phyloP scores from a whole-genome alignment of 1,140 invertebrate species.

The Diuraphis noxia region DNA sequence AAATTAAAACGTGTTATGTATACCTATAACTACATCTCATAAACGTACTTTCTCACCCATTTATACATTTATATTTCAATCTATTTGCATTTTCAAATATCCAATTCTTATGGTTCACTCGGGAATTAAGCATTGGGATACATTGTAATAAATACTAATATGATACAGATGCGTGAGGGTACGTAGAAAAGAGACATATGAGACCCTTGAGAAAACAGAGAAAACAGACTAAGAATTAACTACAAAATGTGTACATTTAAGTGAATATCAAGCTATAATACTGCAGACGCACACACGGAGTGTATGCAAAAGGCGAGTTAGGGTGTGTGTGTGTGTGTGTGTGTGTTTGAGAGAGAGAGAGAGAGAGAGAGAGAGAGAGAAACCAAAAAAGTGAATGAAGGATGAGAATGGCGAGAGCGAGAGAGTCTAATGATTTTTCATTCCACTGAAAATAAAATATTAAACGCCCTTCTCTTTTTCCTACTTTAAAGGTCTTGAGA shows the following conservation, averaged over 20 bases:
- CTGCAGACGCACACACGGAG: not conserved
- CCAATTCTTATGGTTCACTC: slow-evolving; percentile 6
- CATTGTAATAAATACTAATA: slow-evolving; percentile 33
- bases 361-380: not conserved
- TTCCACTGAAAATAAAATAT: slow-evolving; percentile 18
- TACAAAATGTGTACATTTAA: slow-evolving; percentile 19
- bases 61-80: slow-evolving; percentile 17
- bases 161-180: not conserved
- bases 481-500: not conserved
- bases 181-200: not conserved
- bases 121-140: not conserved
- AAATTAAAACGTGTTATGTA: not conserved
- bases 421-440: slow-evolving; percentile 35
- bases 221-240: not conserved
- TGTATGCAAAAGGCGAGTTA: not conserved
- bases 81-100: not conserved
- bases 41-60: not conserved
- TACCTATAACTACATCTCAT: not conserved
- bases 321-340: no score
- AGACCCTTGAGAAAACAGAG: not conserved
- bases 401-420: not conserved
- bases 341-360: not conserved
- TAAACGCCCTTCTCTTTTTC: not conserved
- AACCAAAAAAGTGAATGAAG: not conserved
- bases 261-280: not conserved